Conservation (phyloP, 1,140 invertebrate species). For the Gonioctena quinquepunctata region DNA sequence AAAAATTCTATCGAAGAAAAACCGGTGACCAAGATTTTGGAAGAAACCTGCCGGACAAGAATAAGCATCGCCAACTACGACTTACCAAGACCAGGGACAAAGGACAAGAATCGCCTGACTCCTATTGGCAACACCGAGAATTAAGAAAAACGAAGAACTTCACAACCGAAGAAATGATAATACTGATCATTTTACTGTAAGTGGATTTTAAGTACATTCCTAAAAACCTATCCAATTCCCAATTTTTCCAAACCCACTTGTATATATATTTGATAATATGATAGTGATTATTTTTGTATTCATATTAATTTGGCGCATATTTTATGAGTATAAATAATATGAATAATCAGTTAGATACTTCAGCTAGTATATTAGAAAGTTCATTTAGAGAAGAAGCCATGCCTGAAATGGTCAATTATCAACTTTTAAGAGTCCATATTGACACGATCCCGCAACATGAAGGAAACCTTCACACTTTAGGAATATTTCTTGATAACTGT, state of each 20-base stretch:
- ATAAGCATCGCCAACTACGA: background rate
- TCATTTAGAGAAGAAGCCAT: background rate
- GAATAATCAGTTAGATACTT: background rate
- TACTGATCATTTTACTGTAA: background rate
- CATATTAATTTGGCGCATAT: background rate
- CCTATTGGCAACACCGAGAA: background rate
- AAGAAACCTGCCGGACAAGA: background rate
- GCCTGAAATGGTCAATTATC: slow-evolving; percentile 13
- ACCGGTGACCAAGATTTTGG: background rate
- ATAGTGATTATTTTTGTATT: background rate
- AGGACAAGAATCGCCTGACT: background rate
- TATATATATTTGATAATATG: background rate
- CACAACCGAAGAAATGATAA: background rate
- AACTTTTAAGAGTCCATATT: slow-evolving; percentile 20
- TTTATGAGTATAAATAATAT: background rate
- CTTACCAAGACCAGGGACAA: background rate
- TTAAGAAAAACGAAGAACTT: background rate
- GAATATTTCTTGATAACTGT: slow-evolving; percentile 23
- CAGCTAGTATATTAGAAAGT: background rate
- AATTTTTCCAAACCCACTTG: background rate
- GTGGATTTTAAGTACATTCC: background rate
- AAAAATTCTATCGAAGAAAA: background rate
- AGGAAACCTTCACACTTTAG: slow-evolving; percentile 22
- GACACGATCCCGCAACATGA: slow-evolving; percentile 23
- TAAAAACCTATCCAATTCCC: background rate